phyloP scores from a whole-genome alignment of 2,797 vertebrate species.

The Typhlichthys eigenmanni region DNA sequence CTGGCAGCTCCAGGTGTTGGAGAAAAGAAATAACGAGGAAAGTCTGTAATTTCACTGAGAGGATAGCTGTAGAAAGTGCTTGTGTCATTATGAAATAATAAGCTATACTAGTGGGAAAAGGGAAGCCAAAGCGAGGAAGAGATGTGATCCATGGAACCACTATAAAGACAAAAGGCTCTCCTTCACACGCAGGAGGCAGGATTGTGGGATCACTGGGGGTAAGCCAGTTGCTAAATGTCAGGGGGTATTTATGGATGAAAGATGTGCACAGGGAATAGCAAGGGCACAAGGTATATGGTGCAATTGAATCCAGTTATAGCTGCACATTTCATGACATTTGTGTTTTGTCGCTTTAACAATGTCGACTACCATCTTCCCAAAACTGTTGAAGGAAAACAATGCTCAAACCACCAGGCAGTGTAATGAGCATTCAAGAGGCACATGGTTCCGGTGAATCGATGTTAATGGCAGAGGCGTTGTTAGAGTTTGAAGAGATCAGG shows the following conservation, averaged over 20 bases:
- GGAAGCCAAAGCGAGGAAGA: slow-evolving; percentile 15
- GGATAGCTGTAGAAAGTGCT: too few species aligned
- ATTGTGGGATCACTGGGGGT: slow-evolving; percentile 10
- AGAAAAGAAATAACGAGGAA: too few species aligned
- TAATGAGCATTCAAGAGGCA: slow-evolving; percentile 11
- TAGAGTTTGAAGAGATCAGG: too few species aligned
- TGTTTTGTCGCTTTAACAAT: slow-evolving; percentile 7
- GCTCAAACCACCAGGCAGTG: neutral
- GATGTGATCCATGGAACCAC: slow-evolving; percentile 22
- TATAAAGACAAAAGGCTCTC: slow-evolving; percentile 13
- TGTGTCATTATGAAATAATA: too few species aligned
- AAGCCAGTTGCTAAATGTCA: slow-evolving; percentile 70
- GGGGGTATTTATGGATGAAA: slow-evolving; percentile 75
- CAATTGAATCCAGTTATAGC: slow-evolving; percentile 4
- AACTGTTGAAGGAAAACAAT: slow-evolving; percentile 12
- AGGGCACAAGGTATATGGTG: neutral
- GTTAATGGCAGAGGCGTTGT: too few species aligned
- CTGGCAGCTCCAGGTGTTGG: too few species aligned
- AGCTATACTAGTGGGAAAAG: slow-evolving; percentile 1
- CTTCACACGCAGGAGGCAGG: slow-evolving; percentile 17
- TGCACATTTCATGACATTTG: neutral
- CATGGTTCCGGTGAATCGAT: neutral
- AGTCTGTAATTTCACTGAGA: too few species aligned
- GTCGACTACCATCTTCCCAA: neutral
- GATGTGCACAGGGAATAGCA: slow-evolving; percentile 23